Evolutionary conservation across 2,113 vertebrate genomes (phyloP), one percentile per base, ranked within the genome.

Genomic region (Ageneiosus marmoratus): DNA sequence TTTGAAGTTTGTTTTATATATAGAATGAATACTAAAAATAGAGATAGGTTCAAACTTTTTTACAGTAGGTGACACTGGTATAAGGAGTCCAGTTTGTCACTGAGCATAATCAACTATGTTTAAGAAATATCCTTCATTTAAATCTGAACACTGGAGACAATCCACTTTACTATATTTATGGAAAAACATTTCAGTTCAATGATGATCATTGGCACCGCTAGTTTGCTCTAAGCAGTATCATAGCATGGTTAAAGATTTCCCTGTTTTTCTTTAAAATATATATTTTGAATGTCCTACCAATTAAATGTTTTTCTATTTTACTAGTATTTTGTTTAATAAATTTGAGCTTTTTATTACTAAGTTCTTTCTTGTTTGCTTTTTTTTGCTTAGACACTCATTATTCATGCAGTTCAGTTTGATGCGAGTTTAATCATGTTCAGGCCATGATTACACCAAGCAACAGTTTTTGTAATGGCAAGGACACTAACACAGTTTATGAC

Each of bases 131-230:
- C n/a, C 27, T 76, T 76, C 29, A 24, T 55, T 76, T 34, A 76
- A 55, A 55, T 18, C 77, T 48, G n/a, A 79, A 79, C 77, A 79
- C 77, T 79, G 77, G 77, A 79, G 37, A 32, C 32, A 62, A 16
- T 79, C 77, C 58, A 63, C 58, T 46, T 46, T 48, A 48, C 34
- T 62, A 63, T 79, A 79, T 79, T 79, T 79, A 63, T 79, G 29
- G 22, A 63, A 60, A 58, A 79, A 11, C 8, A 27, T 60, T 16
- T 41, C 13, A 44, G 20, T 85, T 83, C 73, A 48, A 88, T 74
- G 87, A 87, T 85, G 32, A 73, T 44, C 58, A 89, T 88, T 84
- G 67, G n/a, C n/a, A 46, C 56, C 56, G 48, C 7, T 79, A 78
- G 34, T 78, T 7, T 9, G 0, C 13, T 44, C 24, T 13, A 44